A percentile compares a stretch with the other conserved stretches of the same genome.
These are phyloP conservation scores for Lampris incognitus DNA, from an alignment of 2,113 vertebrate species.

Conservation along the genomic window DNA sequence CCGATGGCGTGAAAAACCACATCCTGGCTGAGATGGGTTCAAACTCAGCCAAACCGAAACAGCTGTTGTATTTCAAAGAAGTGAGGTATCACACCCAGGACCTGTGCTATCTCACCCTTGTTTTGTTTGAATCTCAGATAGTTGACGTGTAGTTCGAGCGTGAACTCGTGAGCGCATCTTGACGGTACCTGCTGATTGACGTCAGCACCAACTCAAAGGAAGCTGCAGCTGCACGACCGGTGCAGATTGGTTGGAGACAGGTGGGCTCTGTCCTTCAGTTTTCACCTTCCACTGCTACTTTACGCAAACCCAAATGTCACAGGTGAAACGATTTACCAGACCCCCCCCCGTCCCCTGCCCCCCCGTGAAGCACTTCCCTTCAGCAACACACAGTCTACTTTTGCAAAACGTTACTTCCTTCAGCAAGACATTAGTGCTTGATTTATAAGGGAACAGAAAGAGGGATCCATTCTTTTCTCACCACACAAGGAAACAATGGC, in stretches of 20 bases:
- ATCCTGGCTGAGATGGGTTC: background rate
- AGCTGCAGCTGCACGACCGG: background rate
- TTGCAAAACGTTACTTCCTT: no score
- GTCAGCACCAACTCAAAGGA: constrained; percentile 5
- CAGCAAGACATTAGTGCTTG: no score
- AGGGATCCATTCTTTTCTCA: no score
- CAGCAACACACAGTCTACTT: no score
- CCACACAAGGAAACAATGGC: no score
- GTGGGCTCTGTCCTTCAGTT: constrained; percentile 11
- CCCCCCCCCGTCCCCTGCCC: background rate
- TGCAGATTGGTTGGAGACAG: background rate
- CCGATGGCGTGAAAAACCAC: constrained; percentile 28
- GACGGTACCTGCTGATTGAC: background rate
- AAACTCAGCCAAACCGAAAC: background rate
- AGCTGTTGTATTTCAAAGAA: constrained; percentile 39
- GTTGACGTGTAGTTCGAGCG: background rate
- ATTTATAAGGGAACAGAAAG: no score
- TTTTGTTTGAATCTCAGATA: background rate
- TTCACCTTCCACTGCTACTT: constrained; percentile 21
- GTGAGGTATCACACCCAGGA: background rate
- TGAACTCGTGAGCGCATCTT: background rate
- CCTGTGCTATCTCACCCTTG: no score
- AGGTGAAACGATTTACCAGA: constrained; percentile 1
- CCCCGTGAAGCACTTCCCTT: background rate
- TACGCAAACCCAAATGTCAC: no score